These are phyloP conservation scores for Macroramphosus scolopax DNA, from an alignment of 2,797 vertebrate species.

Conservation along the genomic window DNA sequence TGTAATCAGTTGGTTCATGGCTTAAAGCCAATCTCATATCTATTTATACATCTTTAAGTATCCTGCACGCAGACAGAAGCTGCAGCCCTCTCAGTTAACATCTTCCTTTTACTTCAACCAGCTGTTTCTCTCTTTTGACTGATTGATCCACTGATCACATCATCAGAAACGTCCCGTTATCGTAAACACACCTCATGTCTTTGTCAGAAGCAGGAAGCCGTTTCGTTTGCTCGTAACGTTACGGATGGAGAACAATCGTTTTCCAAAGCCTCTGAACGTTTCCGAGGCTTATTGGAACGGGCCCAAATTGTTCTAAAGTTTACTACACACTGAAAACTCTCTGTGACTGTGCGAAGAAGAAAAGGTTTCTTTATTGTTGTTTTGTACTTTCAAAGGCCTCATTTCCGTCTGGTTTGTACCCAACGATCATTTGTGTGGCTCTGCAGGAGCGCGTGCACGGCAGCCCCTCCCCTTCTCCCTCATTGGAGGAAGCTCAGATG, in stretches of 20 bases:
- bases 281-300: slow-evolving; percentile 17
- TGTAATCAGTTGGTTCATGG: slow-evolving; percentile 43
- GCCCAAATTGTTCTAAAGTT: slow-evolving; percentile 15
- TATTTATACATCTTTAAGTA: slow-evolving; percentile 35
- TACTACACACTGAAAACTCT: too few relatives aligned
- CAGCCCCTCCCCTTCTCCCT: slow-evolving; percentile 93
- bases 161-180: too few relatives aligned
- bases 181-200: slow-evolving; percentile 1
- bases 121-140: neutral
- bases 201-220: slow-evolving; percentile 41
- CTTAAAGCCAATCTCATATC: slow-evolving; percentile 27
- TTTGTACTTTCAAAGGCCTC: too few relatives aligned
- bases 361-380: too few relatives aligned
- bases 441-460: slow-evolving; percentile 89
- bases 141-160: too few relatives aligned
- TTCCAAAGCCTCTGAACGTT: slow-evolving; percentile 22
- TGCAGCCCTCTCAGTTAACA: slow-evolving; percentile 8
- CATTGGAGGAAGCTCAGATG: slow-evolving; percentile 91
- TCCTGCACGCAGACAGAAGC: slow-evolving; percentile 23
- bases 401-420: too few relatives aligned
- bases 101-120: slow-evolving; percentile 20
- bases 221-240: slow-evolving; percentile 33
- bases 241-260: slow-evolving; percentile 45
- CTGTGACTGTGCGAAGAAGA: too few relatives aligned
- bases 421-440: slow-evolving; percentile 1